Base-by-base conservation (phyloP, 1,140 invertebrate genomes). In the Chironomus striatipennis region DNA sequence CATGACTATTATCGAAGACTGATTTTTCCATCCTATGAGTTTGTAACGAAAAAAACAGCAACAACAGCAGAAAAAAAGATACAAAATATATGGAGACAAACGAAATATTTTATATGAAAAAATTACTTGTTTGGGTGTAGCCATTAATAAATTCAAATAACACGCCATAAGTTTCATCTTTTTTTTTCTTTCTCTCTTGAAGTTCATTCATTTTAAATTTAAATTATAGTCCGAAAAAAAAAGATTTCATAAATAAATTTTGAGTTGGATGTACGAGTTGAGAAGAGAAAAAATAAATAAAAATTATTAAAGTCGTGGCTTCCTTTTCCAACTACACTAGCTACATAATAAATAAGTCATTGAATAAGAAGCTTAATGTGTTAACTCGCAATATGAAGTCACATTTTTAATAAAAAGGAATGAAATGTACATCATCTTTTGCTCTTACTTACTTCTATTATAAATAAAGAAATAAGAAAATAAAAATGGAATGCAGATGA, bases 331-430 rank as follows among this genome's bases (percentile, higher is more conserved):
- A 17, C 64, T 20, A 21, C 20, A 70, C 20, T 70, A 70, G 20
- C 20, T 70, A 21, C 65, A 70, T 21, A 70, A 70, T 70, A 70
- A 70, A 70, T 70, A 70, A 70, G 65, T 21, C 20, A 70, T 70
- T 70, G 65, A 70, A 21, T 57, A 57, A 15, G 47, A 57, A 57
- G 47, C 12, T 57, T 57, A 57, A 70, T 20, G 65, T 70, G 65
- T 70, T 70, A 70, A 70, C 65, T 20, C 65, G 20, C 20, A 20
- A 20, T 70, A 70, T 70, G 20, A 70, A 70, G 65, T 70, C 18
- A 70, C 12, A 47, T 47, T 10, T 47, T 47, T 15, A 47, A 10
- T 47, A 34, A 2, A 34, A 34, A 2, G 24, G 24, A 34, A 34
- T 34, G 24, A 34, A 34, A 34, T 34, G 24, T 34, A 34, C 24